A percentile compares a stretch with the other conserved stretches of the same genome.
Conservation (phyloP, 2,888 invertebrate genomes). For the Acanthosepion esculentum region DNA sequence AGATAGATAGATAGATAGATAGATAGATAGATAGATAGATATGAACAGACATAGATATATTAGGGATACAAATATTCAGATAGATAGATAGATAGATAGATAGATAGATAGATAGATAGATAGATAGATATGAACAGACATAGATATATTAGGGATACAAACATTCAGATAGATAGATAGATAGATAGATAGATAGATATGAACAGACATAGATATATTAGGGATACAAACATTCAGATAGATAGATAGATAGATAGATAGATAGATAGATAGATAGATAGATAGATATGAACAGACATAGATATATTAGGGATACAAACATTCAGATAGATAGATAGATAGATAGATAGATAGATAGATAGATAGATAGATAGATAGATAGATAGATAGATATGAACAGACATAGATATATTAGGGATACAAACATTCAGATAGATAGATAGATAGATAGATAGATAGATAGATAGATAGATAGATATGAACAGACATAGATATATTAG, state of each 20-base stretch:
- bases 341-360: too few relatives aligned
- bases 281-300: neutral
- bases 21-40: neutral
- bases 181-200: neutral
- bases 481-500: neutral
- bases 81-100: neutral
- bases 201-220: neutral
- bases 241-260: neutral
- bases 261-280: neutral
- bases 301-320: neutral
- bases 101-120: neutral
- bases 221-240: neutral
- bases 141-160: neutral
- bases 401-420: neutral
- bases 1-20: too few relatives aligned
- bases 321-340: neutral
- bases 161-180: neutral
- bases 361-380: neutral
- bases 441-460: too few relatives aligned
- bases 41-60: neutral
- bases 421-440: neutral
- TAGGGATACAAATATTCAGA: neutral
- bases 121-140: neutral
- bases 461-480: neutral
- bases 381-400: neutral